Base-by-base conservation (phyloP, 2,797 vertebrate species). In the Pogoniulus pusillus region DNA sequence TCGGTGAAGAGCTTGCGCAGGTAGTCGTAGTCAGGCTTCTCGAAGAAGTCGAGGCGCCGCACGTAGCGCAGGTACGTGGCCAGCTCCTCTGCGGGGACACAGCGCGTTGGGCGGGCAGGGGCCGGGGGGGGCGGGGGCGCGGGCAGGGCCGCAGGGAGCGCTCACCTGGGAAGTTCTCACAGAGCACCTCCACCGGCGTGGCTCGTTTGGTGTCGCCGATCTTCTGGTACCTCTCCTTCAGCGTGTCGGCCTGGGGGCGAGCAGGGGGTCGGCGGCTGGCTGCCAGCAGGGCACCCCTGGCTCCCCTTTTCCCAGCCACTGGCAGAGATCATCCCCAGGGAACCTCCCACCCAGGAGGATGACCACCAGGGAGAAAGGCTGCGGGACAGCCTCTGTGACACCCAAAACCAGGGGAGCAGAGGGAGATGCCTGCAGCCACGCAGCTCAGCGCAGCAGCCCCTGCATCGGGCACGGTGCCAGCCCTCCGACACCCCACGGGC, bases 191-290 rank as follows among this genome's bases (percentile, higher is more conserved):
- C 20, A 99, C 98, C 0, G 99, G 98, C 1, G 99, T 99, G 58
- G 98, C 98, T 88, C 99, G 97, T 96, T 99, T 99, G 95, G 99
- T 99, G 97, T 99, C 99, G 1, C 99, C 99, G 0, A 99, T 99
- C 96, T 99, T 99, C 98, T 99, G 99, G 94, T 99, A 99, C 91
- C 99, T 97, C 96, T 99, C 99, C 96, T 99, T 99, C 77, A 99
- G 96, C 10, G 99, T 99, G 97, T 99, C 99, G 0, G 99, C 99
- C 99, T 99, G 91, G 72, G 23, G 63, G 39, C 22, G 45, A 12
- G 55, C 6, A 10, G 55, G 9, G 3, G 39, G 23, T 74, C 55
- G 87, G 70, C 5, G 2, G 0, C 45, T 5, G 49, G n/a, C 16
- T 19, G 26, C 60, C 6, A 2, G 3, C 45, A 54, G 22, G 54